A percentile compares a stretch with the other conserved stretches of the same genome.
These are phyloP conservation scores for Ctenoplectra terminalis DNA, from an alignment of 1,140 invertebrate genomes.

Conservation along the genomic window DNA sequence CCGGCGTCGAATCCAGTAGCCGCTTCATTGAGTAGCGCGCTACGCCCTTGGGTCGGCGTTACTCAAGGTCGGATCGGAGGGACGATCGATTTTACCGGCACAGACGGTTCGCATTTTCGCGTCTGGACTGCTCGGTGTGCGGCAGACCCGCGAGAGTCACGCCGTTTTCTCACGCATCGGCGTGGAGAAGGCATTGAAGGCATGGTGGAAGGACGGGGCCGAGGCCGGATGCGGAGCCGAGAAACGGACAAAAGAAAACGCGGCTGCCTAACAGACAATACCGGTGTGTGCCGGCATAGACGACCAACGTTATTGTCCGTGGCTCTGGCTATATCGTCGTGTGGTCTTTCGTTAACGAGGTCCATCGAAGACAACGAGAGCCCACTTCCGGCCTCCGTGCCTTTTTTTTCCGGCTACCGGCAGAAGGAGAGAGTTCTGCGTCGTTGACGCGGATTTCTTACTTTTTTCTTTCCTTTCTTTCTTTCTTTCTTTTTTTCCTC, in stretches of 20 bases:
- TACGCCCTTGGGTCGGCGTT: slow-evolving; percentile 17
- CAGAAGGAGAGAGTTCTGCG: not conserved
- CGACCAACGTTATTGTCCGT: slow-evolving; percentile 60
- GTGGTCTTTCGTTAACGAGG: slow-evolving; percentile 51
- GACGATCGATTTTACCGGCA: slow-evolving; percentile 17
- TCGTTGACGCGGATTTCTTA: not conserved
- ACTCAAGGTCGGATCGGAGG: slow-evolving; percentile 19
- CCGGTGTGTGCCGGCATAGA: slow-evolving; percentile 20
- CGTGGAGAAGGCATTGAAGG: slow-evolving; percentile 14
- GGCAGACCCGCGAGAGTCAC: slow-evolving; percentile 6
- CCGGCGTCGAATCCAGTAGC: not conserved
- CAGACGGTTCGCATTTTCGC: not conserved
- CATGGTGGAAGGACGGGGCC: slow-evolving; percentile 29
- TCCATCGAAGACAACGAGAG: slow-evolving; percentile 52
- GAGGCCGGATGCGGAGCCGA: slow-evolving; percentile 65
- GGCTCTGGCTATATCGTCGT: slow-evolving; percentile 31
- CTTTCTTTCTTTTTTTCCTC: no score
- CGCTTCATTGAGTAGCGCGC: slow-evolving; percentile 1
- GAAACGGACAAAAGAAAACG: slow-evolving; percentile 66
- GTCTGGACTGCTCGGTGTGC: not conserved
- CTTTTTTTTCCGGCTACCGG: not conserved
- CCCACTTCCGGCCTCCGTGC: slow-evolving; percentile 48
- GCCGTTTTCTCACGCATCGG: slow-evolving; percentile 68
- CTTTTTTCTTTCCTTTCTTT: not conserved
- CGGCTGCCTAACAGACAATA: slow-evolving; percentile 57